Evolutionary conservation across 2,797 vertebrate species (phyloP).

Genomic region (Muraenolepis orangiensis): DNA sequence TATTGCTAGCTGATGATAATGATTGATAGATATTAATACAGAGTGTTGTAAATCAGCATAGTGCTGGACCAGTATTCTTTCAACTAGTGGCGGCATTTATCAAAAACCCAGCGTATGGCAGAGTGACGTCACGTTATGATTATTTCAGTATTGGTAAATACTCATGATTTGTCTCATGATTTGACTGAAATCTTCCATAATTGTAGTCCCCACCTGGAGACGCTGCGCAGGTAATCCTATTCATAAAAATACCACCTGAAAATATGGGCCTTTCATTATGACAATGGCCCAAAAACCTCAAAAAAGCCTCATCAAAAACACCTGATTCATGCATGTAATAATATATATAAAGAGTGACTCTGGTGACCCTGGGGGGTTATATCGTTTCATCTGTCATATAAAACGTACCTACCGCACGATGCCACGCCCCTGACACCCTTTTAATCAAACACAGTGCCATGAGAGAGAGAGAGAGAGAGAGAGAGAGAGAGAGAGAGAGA

Average conservation of each 20-base stretch:
- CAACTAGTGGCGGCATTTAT: no score
- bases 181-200: not conserved
- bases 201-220: not conserved
- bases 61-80: not conserved
- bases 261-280: not conserved
- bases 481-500: not conserved
- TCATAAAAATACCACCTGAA: not conserved
- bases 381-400: not conserved
- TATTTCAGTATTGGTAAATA: no score
- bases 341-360: not conserved
- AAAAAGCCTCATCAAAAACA: no score
- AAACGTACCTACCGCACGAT: not conserved
- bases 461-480: not conserved
- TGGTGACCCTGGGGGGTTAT: not conserved
- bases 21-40: not conserved
- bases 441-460: conserved; percentile 1
- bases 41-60: not conserved
- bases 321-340: no score
- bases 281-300: not conserved
- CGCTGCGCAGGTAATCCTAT: not conserved
- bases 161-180: not conserved
- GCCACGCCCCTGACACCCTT: not conserved
- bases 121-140: no score
- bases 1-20: not conserved
- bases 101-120: no score